Percentiles rank a stretch among this genome's conserved stretches.
Conservation (phyloP, 2,797 vertebrate species). For the Alca torda region DNA sequence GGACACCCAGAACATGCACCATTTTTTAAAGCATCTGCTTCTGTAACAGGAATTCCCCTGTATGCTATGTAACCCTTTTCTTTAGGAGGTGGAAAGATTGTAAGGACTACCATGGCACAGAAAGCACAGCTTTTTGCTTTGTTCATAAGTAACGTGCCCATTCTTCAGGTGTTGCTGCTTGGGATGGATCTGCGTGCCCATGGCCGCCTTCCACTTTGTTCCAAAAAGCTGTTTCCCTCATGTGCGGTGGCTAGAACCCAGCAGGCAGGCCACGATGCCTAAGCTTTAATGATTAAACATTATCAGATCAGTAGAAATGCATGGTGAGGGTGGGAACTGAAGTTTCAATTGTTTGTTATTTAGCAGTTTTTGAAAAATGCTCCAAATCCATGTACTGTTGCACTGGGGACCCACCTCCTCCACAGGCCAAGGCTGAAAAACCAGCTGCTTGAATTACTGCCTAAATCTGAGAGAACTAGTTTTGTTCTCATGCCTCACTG, state of each 20-base stretch:
- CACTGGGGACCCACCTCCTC: neutral
- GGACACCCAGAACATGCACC: neutral
- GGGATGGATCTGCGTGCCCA: accelerated
- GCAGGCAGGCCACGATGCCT: neutral
- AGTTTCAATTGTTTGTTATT: neutral
- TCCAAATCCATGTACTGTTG: neutral
- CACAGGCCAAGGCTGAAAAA: neutral
- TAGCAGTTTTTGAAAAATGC: neutral
- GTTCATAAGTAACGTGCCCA: accelerated
- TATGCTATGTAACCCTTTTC: neutral
- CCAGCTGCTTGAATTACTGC: neutral
- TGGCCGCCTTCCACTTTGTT: neutral
- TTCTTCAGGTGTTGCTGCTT: neutral
- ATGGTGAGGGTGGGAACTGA: neutral
- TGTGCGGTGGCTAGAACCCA: neutral
- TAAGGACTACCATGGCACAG: neutral
- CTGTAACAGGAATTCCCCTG: neutral
- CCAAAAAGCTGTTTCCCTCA: neutral
- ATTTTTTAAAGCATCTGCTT: neutral
- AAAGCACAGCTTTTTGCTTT: neutral
- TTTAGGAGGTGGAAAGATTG: neutral
- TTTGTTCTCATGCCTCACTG: neutral
- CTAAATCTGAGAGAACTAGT: neutral
- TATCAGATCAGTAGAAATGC: neutral
- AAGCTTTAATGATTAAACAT: neutral